Conservation (phyloP, 2,797 vertebrate genomes). For the Anguilla obscura region DNA sequence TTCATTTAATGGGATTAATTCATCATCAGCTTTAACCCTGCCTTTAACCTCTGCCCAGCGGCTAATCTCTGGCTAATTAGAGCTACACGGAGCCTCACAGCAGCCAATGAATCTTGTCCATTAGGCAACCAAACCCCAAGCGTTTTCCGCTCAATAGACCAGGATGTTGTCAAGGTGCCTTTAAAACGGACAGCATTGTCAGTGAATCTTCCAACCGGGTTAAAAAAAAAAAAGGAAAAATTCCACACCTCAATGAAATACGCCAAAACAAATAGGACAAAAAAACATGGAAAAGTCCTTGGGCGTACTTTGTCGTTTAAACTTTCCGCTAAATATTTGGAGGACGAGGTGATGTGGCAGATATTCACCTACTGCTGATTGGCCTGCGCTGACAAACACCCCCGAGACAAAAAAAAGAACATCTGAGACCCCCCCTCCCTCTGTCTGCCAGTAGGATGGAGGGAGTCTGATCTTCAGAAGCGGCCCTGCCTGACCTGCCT, state of each 20-base stretch:
- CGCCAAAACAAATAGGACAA: no score
- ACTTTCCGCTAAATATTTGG: no score
- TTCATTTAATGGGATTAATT: slow-evolving; percentile 32
- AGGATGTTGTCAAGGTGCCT: neutral
- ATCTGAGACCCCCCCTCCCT: neutral
- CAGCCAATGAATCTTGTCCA: slow-evolving; percentile 22
- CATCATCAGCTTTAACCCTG: slow-evolving; percentile 29
- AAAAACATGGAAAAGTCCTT: neutral
- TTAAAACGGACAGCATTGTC: neutral
- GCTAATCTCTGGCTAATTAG: slow-evolving; percentile 34
- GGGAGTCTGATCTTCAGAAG: neutral
- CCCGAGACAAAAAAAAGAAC: neutral
- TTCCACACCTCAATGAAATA: neutral
- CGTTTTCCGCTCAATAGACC: neutral
- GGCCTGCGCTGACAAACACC: neutral
- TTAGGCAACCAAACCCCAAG: neutral
- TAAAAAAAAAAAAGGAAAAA: neutral
- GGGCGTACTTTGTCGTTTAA: neutral
- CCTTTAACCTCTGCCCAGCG: slow-evolving; percentile 27
- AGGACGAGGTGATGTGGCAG: neutral
- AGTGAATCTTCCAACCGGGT: neutral
- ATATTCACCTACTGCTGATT: neutral
- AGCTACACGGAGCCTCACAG: slow-evolving; percentile 5
- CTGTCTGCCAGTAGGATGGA: neutral
- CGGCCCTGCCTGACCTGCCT: neutral